phyloP scores from a whole-genome alignment of 2,888 invertebrate genomes.

The Callyntrura guangdongensis region DNA sequence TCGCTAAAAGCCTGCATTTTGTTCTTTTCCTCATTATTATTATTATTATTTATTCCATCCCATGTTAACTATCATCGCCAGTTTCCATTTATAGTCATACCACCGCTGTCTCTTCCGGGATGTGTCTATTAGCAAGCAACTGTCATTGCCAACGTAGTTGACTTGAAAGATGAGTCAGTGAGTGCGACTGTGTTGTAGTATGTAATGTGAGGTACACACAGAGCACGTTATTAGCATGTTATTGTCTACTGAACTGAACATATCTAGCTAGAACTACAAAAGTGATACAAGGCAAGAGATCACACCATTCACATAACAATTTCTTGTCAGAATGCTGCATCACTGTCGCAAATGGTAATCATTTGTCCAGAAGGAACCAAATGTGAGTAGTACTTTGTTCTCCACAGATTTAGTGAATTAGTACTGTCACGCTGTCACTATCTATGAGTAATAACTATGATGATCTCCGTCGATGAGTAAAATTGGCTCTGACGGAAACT shows the following conservation, averaged over 20 bases:
- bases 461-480: slow-evolving; percentile 1
- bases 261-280: background rate
- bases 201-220: too few relatives aligned
- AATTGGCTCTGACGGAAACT: too few relatives aligned
- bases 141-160: slow-evolving; percentile 58
- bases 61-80: background rate
- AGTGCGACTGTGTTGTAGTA: background rate
- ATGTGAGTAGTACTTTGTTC: too few relatives aligned
- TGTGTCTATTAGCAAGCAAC: slow-evolving; percentile 67
- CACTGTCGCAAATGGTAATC: background rate
- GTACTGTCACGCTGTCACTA: background rate
- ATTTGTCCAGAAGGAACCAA: too few relatives aligned
- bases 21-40: background rate
- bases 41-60: background rate
- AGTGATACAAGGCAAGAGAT: too few relatives aligned
- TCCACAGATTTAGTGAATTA: too few relatives aligned
- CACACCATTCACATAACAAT: too few relatives aligned
- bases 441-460: background rate
- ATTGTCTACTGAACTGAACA: too few relatives aligned
- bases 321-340: background rate
- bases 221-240: background rate
- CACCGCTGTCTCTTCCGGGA: slow-evolving; percentile 68
- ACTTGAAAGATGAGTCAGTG: slow-evolving; percentile 22
- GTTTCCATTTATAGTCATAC: background rate
- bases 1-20: slow-evolving; percentile 8